Evolutionary conservation across 1,140 invertebrate species (phyloP).

Genomic region (Archivesica marissinica): DNA sequence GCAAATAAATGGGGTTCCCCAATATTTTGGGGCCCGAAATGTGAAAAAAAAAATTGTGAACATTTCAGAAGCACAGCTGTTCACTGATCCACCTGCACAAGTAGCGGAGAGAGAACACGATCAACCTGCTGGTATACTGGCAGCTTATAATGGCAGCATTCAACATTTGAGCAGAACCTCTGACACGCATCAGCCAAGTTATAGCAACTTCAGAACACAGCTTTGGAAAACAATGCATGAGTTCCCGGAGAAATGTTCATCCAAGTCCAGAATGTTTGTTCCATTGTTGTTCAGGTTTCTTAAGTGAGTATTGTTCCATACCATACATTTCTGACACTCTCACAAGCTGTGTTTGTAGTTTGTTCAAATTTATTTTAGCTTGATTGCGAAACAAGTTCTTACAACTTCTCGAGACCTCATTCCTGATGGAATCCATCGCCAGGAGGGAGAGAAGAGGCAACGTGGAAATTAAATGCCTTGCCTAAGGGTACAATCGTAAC

Average conservation of each 20-base stretch:
- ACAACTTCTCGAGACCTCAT: too few species aligned
- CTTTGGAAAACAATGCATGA: constrained; percentile 91
- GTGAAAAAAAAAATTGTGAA: too few species aligned
- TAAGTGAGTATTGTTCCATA: constrained; percentile 85
- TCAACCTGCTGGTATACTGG: not conserved
- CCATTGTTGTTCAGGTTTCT: constrained; percentile 92
- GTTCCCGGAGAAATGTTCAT: constrained; percentile 90
- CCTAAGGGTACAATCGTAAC: too few species aligned
- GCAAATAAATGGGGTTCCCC: too few species aligned
- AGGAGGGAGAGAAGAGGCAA: too few species aligned
- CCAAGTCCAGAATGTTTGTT: constrained; percentile 91
- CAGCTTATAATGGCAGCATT: not conserved
- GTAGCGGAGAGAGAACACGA: not conserved
- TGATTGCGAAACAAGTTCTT: too few species aligned
- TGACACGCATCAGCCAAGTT: constrained; percentile 60
- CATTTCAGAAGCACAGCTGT: not conserved
- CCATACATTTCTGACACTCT: too few species aligned
- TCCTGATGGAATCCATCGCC: too few species aligned
- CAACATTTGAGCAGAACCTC: not conserved
- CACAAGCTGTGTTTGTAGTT: too few species aligned
- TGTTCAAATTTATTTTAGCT: too few species aligned
- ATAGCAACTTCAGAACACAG: constrained; percentile 89
- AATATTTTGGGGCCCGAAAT: too few species aligned
- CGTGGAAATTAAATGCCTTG: too few species aligned
- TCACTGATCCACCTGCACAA: not conserved